A percentile compares a stretch with the other conserved stretches of the same genome.
phyloP scores from a whole-genome alignment of 2,888 invertebrate genomes.

The Drosophila ezoana region DNA sequence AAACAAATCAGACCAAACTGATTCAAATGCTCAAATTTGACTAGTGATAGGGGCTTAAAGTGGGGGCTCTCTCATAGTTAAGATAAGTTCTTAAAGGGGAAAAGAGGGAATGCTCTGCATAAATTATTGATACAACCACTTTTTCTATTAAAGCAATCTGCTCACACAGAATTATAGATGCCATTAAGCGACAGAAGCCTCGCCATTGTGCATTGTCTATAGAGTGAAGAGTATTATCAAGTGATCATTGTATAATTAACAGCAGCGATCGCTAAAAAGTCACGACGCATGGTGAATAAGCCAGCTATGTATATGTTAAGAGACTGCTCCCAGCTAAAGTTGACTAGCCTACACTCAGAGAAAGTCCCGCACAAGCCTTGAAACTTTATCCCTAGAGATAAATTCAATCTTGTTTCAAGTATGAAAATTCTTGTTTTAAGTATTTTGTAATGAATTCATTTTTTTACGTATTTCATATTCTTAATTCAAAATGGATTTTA shows the following conservation, averaged over 20 bases:
- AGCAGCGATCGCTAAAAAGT: slow-evolving; percentile 22
- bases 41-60: background rate
- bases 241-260: slow-evolving; percentile 32
- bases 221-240: slow-evolving; percentile 5
- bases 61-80: slow-evolving; percentile 1
- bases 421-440: no score
- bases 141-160: background rate
- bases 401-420: no score
- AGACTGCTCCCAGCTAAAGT: background rate
- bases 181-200: slow-evolving; percentile 10
- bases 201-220: slow-evolving; percentile 3
- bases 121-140: slow-evolving; percentile 10
- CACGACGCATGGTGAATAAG: slow-evolving; percentile 39
- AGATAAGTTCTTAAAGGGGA: slow-evolving; percentile 6
- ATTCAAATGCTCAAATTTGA: background rate
- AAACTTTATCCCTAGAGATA: no score
- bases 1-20: slow-evolving; percentile 22
- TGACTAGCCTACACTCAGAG: slow-evolving; percentile 18
- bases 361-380: background rate
- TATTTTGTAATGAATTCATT: background rate
- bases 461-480: background rate
- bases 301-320: background rate
- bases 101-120: background rate
- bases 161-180: background rate
- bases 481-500: background rate